Evolutionary conservation across 2,113 vertebrate species (phyloP).

Genomic region (Prochilodus magdalenae): DNA sequence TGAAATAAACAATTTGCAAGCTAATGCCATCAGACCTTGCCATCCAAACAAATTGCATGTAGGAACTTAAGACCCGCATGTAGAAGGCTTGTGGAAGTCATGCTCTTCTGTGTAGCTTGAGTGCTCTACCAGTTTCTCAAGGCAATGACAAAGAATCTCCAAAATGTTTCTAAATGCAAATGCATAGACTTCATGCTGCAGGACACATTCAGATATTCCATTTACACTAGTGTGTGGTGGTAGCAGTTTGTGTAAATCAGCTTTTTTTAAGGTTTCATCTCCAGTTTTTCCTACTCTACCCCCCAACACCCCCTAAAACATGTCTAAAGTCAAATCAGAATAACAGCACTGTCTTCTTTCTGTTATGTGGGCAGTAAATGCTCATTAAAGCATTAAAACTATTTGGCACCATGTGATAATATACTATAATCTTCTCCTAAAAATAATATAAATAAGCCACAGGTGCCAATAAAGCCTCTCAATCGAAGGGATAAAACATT

Average conservation of each 20-base stretch:
- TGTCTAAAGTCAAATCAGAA: not conserved
- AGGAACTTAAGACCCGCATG: not conserved
- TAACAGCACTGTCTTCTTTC: not conserved
- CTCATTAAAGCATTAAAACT: not conserved
- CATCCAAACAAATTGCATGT: not conserved
- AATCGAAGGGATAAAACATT: conserved; percentile 50
- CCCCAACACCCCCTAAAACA: not conserved
- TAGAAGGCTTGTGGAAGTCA: not conserved
- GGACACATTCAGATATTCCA: not conserved
- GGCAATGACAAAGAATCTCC: not conserved
- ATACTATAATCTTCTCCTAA: not conserved
- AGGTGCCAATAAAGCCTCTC: not conserved
- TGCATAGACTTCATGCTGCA: not conserved
- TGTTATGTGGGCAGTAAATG: not conserved
- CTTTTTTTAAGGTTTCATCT: not conserved
- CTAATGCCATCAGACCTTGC: not conserved
- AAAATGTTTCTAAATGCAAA: conserved; percentile 20
- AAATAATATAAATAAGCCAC: conserved; percentile 46
- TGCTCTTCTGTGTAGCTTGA: not conserved
- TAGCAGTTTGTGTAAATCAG: not conserved
- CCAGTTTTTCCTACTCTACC: not conserved
- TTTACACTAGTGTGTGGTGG: not conserved
- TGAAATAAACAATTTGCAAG: not conserved
- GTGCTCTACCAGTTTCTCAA: not conserved
- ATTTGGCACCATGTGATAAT: not conserved